A percentile compares a stretch with the other conserved stretches of the same genome.
phyloP scores from a whole-genome alignment of 2,888 invertebrate species.

The Drosophila fungiperda region DNA sequence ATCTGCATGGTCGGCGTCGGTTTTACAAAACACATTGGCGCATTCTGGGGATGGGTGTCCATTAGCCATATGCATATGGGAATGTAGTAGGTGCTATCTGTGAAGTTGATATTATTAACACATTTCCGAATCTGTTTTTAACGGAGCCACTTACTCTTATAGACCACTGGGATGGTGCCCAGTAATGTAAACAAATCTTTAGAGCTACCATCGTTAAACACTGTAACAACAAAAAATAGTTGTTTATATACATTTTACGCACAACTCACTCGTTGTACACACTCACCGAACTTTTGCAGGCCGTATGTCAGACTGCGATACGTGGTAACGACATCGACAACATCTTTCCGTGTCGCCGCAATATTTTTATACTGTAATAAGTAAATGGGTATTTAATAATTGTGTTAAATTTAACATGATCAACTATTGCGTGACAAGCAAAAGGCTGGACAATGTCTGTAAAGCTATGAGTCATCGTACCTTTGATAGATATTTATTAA shows the following conservation, averaged over 20 bases:
- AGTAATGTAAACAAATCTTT: slow-evolving; percentile 93
- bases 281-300: slow-evolving; percentile 90
- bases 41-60: slow-evolving; percentile 98
- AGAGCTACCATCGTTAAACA: slow-evolving; percentile 94
- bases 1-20: slow-evolving; percentile 98
- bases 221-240: slow-evolving; percentile 84
- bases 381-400: slow-evolving; percentile 18
- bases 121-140: not conserved
- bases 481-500: slow-evolving; percentile 86
- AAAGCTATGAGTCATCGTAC: slow-evolving; percentile 81
- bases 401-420: slow-evolving; percentile 22
- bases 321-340: slow-evolving; percentile 87
- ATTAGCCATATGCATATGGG: slow-evolving; percentile 98
- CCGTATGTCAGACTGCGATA: slow-evolving; percentile 89
- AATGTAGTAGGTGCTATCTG: slow-evolving; percentile 95
- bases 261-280: not conserved
- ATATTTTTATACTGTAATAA: slow-evolving; percentile 89
- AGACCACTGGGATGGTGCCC: slow-evolving; percentile 97
- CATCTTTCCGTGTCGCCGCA: slow-evolving; percentile 89
- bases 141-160: slow-evolving; percentile 90
- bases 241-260: not conserved
- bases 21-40: slow-evolving; percentile 97
- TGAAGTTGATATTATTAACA: slow-evolving; percentile 7
- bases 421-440: slow-evolving; percentile 24
- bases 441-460: slow-evolving; percentile 15